Base-by-base conservation (phyloP, 2,113 vertebrate genomes). In the Haemorhous mexicanus region DNA sequence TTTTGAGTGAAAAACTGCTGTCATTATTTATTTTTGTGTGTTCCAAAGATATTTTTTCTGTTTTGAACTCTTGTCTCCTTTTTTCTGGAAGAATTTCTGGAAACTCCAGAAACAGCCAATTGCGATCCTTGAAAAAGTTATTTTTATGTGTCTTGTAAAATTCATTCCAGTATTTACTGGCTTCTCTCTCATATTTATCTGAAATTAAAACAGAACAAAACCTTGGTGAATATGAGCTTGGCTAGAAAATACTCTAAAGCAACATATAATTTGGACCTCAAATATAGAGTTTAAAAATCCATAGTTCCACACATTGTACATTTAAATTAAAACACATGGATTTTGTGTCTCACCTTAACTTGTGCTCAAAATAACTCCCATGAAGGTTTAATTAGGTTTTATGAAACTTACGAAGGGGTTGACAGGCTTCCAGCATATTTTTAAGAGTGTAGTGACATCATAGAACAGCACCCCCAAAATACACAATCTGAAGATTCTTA, bases 81-180 rank as follows among this genome's bases (percentile, higher is more conserved):
- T 77, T 93, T 91, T 90, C 59, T 90, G 98, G 97, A 94, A 99
- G 98, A 94, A 99, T 98, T 97, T 99, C 99, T 92, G 99, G 99
- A 94, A 99, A 99, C 92, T 99, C 99, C 76, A 98, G 96, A 95
- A 99, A 98, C 53, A 99, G 97, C 99, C 99, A 99, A 75, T 98
- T 98, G n/a, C 99, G 98, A 98, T 99, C 98, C 97, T 99, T 99
- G 97, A 99, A 99, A 97, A 99, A 99, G 82, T 99, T 99, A 97
- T 97, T 97, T 94, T 98, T 98, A 94, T 99, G 99, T 58, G 69
- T 97, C 95, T 98, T 98, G 89, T 99, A 99, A 98, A 99, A 99
- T 68, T 84, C 97, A 96, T 99, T 97, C 99, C 99, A 99, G 79
- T 98, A 99, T 89, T 97, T 97, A 95, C 93, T 97, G 84, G 99